Conservation (phyloP, 1,140 invertebrate species). For the Cataglyphis hispanica region DNA sequence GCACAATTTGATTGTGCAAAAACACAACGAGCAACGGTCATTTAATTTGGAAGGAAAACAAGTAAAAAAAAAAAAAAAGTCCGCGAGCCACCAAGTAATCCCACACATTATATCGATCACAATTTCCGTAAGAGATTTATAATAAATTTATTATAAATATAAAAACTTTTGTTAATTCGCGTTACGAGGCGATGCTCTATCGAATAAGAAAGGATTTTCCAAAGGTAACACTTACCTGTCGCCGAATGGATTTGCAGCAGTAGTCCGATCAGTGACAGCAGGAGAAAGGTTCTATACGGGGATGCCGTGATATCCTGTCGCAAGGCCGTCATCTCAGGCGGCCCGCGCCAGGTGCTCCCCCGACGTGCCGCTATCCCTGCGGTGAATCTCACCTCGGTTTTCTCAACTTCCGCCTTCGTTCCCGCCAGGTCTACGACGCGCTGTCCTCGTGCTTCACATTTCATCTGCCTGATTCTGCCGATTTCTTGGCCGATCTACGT, state of each 20-base stretch:
- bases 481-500: not conserved
- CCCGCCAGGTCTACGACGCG: slow-evolving; percentile 58
- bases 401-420: slow-evolving; percentile 68
- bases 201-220: not conserved
- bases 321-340: slow-evolving; percentile 83
- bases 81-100: too few relatives aligned
- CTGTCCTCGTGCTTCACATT: slow-evolving; percentile 77
- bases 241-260: slow-evolving; percentile 77
- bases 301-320: slow-evolving; percentile 80
- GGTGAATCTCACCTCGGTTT: slow-evolving; percentile 54
- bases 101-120: not conserved
- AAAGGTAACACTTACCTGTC: slow-evolving; percentile 74
- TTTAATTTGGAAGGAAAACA: too few relatives aligned
- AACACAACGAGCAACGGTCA: not conserved
- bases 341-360: slow-evolving; percentile 76
- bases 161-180: not conserved
- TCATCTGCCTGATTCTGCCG: slow-evolving; percentile 72
- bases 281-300: slow-evolving; percentile 77
- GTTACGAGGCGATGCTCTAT: not conserved
- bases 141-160: not conserved
- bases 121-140: not conserved
- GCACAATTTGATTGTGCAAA: not conserved
- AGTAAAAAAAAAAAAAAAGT: too few relatives aligned
- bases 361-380: slow-evolving; percentile 61
- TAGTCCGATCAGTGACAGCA: slow-evolving; percentile 75